Base-by-base conservation (phyloP, 2,888 invertebrate genomes). In the Nezara viridula region DNA sequence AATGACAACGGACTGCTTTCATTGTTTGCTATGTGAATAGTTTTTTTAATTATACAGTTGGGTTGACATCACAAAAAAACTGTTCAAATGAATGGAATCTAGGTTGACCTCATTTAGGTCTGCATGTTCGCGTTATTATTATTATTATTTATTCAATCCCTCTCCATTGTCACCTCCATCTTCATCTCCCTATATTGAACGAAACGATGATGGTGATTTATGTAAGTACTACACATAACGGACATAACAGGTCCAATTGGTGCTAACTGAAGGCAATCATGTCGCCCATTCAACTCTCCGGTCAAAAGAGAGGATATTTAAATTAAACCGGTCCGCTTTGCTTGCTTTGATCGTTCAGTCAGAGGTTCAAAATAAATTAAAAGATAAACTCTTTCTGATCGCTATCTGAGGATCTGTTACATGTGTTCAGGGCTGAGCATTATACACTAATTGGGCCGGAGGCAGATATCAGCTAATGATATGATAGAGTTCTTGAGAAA, bases 261-360 rank as follows among this genome's bases (percentile, higher is more conserved):
- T 40, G 44, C 37, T 44, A 77, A 77, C 44, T 77, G 77, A 16
- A 27, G 77, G 77, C 77, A 77, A 77, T 77, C 77, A 77, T 77
- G 10, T 40, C 77, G 40, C 77, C 44, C 44, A 44, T 77, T 37
- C 77, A 37, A 77, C 37, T 77, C 14, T 19, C 21, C 24, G 9
- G 19, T n/a, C 37, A 37, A 37, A 27, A 16, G 10, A 24, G 44
- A 77, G 77, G 77, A 77, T 77, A 77, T 77, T 77, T 77, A 44
- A 77, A 77, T 77, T 77, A 77, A 66, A 77, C 77, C 37, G 44
- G 77, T 77, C 37, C 77, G 19, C 19, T 37, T 21, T 21, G 1
- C 14, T 2, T 77, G 37, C 19, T 21, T 19, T 40, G 7, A 77
- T 19, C 21, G 19, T 21, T 24, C 4, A 24, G 24, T 2, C 5